Conservation (phyloP, 2,113 vertebrate species). For the Pygoscelis adeliae region DNA sequence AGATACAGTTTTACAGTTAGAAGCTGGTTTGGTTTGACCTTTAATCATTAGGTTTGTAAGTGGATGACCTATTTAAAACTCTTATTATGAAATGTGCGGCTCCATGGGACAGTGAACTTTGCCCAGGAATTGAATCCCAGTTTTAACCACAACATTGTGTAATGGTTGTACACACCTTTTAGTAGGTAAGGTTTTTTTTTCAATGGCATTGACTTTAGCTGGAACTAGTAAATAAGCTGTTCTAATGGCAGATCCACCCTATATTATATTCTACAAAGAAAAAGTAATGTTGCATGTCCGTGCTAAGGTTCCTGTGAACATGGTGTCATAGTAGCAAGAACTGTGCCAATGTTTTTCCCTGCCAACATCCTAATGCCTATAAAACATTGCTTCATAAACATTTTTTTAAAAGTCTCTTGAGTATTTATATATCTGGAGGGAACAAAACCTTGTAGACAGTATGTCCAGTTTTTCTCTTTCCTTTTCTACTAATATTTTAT, state of each 20-base stretch:
- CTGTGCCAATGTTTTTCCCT: background rate
- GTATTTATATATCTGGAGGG: conserved; percentile 32
- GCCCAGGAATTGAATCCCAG: conserved; percentile 53
- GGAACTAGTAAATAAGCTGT: conserved; percentile 46
- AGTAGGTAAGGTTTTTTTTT: background rate
- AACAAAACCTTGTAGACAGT: background rate
- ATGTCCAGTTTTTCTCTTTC: background rate
- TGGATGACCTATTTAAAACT: conserved; percentile 58
- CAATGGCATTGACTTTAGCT: conserved; percentile 9
- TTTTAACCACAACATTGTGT: conserved; percentile 65
- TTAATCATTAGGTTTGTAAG: conserved; percentile 30
- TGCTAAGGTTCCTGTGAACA: background rate
- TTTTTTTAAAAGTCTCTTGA: background rate
- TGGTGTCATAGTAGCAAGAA: background rate
- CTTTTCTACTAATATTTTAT: background rate
- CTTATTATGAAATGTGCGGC: conserved; percentile 50
- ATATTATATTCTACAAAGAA: conserved; percentile 19
- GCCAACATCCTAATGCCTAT: conserved; percentile 30
- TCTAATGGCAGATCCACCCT: background rate
- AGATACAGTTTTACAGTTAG: background rate
- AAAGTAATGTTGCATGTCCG: background rate
- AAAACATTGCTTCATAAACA: conserved; percentile 51
- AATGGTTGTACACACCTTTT: conserved; percentile 59
- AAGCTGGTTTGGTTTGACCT: conserved; percentile 25
- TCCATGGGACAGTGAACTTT: conserved; percentile 66